phyloP scores from a whole-genome alignment of 2,113 vertebrate species.

The Morone chrysops region DNA sequence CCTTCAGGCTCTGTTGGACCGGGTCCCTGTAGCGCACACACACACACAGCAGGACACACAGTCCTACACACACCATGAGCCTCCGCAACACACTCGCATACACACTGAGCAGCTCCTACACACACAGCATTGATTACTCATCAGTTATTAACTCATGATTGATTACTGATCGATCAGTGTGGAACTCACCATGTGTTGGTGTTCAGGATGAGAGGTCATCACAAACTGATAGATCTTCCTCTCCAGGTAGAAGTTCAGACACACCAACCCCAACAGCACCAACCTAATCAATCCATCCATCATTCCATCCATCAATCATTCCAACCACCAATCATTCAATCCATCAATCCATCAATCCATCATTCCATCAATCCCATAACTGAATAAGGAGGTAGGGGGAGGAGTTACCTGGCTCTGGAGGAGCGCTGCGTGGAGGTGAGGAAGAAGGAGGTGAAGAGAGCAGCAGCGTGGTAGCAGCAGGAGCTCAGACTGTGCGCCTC shows the following conservation, averaged over 20 bases:
- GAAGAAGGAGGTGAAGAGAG: constrained; percentile 78
- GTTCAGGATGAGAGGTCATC: constrained; percentile 74
- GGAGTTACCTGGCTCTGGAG: constrained; percentile 82
- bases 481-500: constrained; percentile 85
- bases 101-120: constrained; percentile 60
- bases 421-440: constrained; percentile 84
- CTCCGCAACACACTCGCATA: constrained; percentile 59
- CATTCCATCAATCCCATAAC: no score
- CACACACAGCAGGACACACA: constrained; percentile 61
- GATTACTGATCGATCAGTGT: no score
- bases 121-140: neutral
- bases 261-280: constrained; percentile 78
- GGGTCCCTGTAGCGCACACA: constrained; percentile 69
- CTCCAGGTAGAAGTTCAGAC: constrained; percentile 84
- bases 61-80: constrained; percentile 30
- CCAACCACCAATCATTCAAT: no score
- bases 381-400: constrained; percentile 26
- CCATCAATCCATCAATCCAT: no score
- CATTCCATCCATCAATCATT: no score
- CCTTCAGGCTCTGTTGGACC: constrained; percentile 68
- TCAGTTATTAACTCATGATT: no score
- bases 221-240: constrained; percentile 79
- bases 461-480: constrained; percentile 83
- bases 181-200: constrained; percentile 80
- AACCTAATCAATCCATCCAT: constrained; percentile 65